Base-by-base conservation (phyloP, 2,888 invertebrate genomes). In the Zaprionus bogoriensis region DNA sequence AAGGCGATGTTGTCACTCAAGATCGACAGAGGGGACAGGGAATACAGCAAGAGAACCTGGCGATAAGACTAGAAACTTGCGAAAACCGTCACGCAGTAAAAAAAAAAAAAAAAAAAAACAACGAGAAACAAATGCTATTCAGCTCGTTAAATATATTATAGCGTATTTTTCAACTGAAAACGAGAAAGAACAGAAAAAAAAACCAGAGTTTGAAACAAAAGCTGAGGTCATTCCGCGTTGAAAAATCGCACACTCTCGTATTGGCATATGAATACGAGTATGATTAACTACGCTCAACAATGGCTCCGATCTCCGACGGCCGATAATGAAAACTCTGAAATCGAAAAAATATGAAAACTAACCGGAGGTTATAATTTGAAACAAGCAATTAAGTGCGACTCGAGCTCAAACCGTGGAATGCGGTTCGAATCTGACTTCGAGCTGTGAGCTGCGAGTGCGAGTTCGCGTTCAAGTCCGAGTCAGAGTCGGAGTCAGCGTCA, bases 191-290 rank as follows among this genome's bases (percentile, higher is more conserved):
- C 14, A 55, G 28, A 46, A 48, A 44, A 45, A 47, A 39, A 19
- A 32, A 51, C 51, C 59, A 64, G 69, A 72, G 62, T 60, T 64
- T 84, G 85, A 87, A 51, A 54, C 59, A 64, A 71, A 72, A 63
- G 62, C 66, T 84, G 85, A 87, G 86, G 75, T 87, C 85, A 87
- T 84, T 64, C 44, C 25, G 45, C 28, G 23, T 53, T 62, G 52
- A 68, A 70, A 64, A 73, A 63, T 87, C 69, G 81, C 30, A 30
- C 5, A 32, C 6, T 6, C 12, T 12, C 4, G 28, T 53, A 67
- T 39, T 51, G 62, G 53, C 57, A 45, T 20, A 59, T 39, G 50
- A 36, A 36, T 36, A 36, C 17, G 32, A 36, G 14, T 36, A 17
- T 36, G 32, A 36, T 17, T 36, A 36, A 36, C 14, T 36, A 36